Conservation (phyloP, 1,140 invertebrate species). For the Micrasema minimum region DNA sequence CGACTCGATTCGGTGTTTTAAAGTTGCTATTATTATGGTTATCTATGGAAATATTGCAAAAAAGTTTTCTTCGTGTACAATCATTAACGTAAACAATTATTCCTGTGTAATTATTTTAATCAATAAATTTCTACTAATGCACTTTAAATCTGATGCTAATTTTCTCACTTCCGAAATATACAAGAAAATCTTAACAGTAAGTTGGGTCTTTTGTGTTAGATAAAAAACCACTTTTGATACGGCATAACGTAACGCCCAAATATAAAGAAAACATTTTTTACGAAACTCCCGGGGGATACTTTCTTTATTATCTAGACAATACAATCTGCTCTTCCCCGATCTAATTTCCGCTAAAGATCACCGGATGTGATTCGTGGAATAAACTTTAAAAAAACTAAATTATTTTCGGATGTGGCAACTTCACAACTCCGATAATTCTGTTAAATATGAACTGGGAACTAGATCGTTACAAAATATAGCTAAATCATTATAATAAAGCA, state of each 20-base stretch:
- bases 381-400: constrained; percentile 1
- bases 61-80: too few species aligned
- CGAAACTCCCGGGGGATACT: background rate
- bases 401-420: constrained; percentile 29
- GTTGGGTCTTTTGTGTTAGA: too few species aligned
- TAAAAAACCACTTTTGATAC: background rate
- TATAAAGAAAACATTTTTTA: constrained; percentile 3
- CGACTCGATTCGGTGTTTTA: too few species aligned
- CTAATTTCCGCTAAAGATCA: constrained; percentile 17
- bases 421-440: background rate
- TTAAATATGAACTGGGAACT: too few species aligned
- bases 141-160: too few species aligned
- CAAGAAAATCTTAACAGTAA: too few species aligned
- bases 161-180: too few species aligned
- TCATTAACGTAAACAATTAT: too few species aligned
- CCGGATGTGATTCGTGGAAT: constrained; percentile 27
- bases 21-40: too few species aligned
- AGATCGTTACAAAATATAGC: background rate
- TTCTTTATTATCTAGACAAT: background rate
- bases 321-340: constrained; percentile 1
- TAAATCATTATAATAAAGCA: constrained; percentile 1
- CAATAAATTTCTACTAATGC: too few species aligned
- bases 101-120: too few species aligned
- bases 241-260: background rate
- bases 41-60: too few species aligned